Percentiles rank a stretch among this genome's conserved stretches.
phyloP scores from a whole-genome alignment of 2,888 invertebrate species.

The Hydropsyche betteni region DNA sequence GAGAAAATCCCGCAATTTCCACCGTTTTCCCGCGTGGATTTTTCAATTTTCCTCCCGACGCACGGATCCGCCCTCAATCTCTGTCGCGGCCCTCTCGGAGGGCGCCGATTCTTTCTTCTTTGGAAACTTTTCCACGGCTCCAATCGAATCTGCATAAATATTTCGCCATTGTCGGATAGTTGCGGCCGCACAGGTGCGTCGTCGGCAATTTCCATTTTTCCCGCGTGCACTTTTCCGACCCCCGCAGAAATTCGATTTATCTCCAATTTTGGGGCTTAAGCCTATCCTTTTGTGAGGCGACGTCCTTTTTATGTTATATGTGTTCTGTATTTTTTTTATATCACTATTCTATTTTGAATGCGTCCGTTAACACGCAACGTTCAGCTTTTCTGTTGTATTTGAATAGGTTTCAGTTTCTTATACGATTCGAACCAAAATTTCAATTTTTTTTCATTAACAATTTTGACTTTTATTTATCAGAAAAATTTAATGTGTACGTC shows the following conservation, averaged over 20 bases:
- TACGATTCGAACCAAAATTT: neutral
- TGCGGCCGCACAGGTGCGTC: slow-evolving; percentile 45
- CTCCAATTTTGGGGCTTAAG: slow-evolving; percentile 27
- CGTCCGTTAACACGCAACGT: neutral
- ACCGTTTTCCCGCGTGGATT: neutral
- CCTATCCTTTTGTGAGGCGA: slow-evolving; percentile 24
- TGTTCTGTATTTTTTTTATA: neutral
- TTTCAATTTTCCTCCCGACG: neutral
- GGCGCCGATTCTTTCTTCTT: slow-evolving; percentile 26
- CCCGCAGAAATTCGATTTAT: slow-evolving; percentile 33
- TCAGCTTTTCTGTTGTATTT: neutral
- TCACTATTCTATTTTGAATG: neutral
- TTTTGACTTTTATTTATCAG: no score
- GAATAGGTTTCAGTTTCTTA: neutral
- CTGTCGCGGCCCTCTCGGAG: neutral
- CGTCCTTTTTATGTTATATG: neutral
- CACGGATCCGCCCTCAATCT: neutral
- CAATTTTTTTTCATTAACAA: neutral
- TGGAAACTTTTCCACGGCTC: slow-evolving; percentile 41
- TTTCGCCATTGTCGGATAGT: slow-evolving; percentile 47
- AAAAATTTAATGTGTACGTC: no score
- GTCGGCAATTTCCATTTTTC: slow-evolving; percentile 39
- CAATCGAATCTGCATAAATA: slow-evolving; percentile 51
- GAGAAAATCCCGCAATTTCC: no score
- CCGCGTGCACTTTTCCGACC: neutral